These are phyloP conservation scores for Percopsis omiscomaycus DNA, from an alignment of 2,797 vertebrate species.

Conservation along the genomic window DNA sequence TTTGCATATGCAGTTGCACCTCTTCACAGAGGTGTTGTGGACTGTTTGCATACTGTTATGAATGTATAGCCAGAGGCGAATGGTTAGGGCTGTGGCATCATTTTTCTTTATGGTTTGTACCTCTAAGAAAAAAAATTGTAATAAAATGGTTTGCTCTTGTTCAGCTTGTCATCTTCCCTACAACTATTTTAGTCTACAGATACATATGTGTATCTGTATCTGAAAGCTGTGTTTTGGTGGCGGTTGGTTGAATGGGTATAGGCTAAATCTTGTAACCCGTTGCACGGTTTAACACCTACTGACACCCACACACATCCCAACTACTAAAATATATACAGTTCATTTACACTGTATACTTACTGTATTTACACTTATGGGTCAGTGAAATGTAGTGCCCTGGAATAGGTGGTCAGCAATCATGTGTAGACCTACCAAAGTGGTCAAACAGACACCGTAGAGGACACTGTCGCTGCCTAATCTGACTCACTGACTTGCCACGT, in stretches of 20 bases:
- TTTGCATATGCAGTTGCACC: no score
- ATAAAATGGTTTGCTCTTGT: background rate
- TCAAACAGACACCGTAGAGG: background rate
- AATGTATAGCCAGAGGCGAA: background rate
- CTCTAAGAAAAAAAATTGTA: background rate
- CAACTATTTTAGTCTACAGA: slow-evolving; percentile 35
- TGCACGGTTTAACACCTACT: background rate
- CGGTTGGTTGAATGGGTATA: slow-evolving; percentile 48
- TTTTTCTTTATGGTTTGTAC: background rate
- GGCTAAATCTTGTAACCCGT: slow-evolving; percentile 22
- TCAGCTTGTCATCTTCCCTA: background rate
- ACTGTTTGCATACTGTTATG: background rate
- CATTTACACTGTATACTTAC: background rate
- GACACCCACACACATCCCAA: background rate
- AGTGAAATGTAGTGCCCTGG: background rate
- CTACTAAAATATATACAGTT: background rate
- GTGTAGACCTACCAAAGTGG: background rate
- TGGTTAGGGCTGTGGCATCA: background rate
- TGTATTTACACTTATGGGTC: background rate
- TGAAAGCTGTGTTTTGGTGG: slow-evolving; percentile 52
- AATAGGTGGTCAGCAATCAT: background rate
- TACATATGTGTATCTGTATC: slow-evolving; percentile 22
- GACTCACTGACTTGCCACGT: slow-evolving; percentile 34
- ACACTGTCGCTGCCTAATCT: slow-evolving; percentile 10
- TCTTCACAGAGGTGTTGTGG: no score